Percentiles rank a stretch among this genome's conserved stretches.
Conservation (phyloP, 2,888 invertebrate genomes). For the Drosophila imparisetae region DNA sequence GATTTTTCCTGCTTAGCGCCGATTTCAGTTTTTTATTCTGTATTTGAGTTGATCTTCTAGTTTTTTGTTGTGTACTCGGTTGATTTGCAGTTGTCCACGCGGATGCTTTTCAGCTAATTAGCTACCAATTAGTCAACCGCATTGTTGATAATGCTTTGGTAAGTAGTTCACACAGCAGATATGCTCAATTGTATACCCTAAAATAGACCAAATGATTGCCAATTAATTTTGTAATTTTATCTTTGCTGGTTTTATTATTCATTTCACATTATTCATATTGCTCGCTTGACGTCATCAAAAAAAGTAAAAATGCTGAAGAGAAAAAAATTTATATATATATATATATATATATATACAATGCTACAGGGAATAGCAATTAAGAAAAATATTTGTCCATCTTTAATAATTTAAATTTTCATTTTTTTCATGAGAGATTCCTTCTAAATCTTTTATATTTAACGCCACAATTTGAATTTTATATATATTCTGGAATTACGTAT, state of each 20-base stretch:
- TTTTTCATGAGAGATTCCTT: not conserved
- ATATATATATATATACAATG: not conserved
- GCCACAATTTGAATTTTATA: not conserved
- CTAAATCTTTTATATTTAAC: no score
- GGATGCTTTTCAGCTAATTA: slow-evolving; percentile 47
- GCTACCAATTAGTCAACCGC: slow-evolving; percentile 56
- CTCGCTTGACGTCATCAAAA: not conserved
- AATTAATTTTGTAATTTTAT: not conserved
- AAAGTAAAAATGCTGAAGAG: not conserved
- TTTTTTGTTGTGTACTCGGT: slow-evolving; percentile 28
- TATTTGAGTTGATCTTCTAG: not conserved
- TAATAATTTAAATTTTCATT: no score
- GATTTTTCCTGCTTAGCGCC: slow-evolving; percentile 48
- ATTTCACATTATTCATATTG: not conserved
- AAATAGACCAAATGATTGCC: slow-evolving; percentile 2
- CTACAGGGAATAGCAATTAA: not conserved
- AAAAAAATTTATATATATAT: not conserved
- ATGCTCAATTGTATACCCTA: slow-evolving; percentile 4
- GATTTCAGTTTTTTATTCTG: slow-evolving; percentile 13
- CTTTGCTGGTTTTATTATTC: not conserved
- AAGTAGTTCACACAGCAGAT: slow-evolving; percentile 2
- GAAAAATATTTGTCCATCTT: not conserved
- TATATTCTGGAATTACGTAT: not conserved
- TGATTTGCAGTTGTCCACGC: slow-evolving; percentile 38
- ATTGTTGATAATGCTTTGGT: slow-evolving; percentile 19